phyloP scores from a whole-genome alignment of 53 echinoderm and acorn worm genomes.

The Paelopatides confundens region DNA sequence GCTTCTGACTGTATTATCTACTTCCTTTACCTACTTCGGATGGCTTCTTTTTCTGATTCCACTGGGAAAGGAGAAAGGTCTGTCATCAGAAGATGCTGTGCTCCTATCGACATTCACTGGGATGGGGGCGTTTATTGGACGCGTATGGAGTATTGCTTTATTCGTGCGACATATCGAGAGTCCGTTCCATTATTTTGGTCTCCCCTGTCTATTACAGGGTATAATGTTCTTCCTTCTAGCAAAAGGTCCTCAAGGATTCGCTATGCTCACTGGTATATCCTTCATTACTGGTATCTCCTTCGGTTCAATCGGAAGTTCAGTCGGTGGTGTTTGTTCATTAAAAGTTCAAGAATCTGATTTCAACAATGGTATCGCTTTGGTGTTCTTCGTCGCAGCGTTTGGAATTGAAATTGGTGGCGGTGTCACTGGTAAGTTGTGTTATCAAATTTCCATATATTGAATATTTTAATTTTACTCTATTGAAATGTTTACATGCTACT shows the following conservation, averaged over 20 bases:
- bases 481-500: too few species aligned
- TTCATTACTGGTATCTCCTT: constrained; percentile 5
- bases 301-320: background rate
- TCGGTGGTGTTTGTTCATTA: background rate
- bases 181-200: background rate
- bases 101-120: constrained; percentile 3
- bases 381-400: background rate
- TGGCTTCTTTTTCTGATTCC: constrained; percentile 24
- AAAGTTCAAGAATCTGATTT: background rate
- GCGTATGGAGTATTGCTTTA: constrained; percentile 2
- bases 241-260: background rate
- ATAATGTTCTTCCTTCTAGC: background rate
- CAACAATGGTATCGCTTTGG: background rate
- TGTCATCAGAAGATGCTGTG: background rate
- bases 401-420: constrained; percentile 1
- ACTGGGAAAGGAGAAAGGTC: constrained; percentile 16
- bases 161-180: background rate
- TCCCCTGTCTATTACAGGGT: background rate
- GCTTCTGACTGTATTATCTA: background rate
- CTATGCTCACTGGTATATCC: background rate
- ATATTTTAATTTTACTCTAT: background rate
- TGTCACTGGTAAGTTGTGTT: background rate
- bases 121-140: constrained; percentile 1
- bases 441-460: background rate
- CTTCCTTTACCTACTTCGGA: background rate